phyloP scores from a whole-genome alignment of 2,797 vertebrate species.

The Dermochelys coriacea region DNA sequence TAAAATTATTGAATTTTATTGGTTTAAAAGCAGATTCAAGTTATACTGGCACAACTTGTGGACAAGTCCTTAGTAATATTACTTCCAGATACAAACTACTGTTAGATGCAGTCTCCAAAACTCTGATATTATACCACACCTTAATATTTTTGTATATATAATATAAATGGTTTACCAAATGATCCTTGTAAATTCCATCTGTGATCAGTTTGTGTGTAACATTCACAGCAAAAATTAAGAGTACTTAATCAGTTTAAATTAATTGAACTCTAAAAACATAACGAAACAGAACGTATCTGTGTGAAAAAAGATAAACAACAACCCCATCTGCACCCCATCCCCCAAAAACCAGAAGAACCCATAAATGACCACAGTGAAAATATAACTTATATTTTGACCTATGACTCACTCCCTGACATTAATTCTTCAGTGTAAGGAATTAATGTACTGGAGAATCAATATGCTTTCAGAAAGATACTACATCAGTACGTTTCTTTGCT shows the following conservation, averaged over 20 bases:
- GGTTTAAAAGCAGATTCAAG: neutral
- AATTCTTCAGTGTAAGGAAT: slow-evolving; percentile 76
- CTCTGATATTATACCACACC: neutral
- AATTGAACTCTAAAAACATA: neutral
- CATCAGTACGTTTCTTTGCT: slow-evolving; percentile 72
- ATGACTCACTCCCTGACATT: slow-evolving; percentile 76
- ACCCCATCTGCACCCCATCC: no score
- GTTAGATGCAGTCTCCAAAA: neutral
- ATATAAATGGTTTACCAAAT: neutral
- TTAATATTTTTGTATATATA: neutral
- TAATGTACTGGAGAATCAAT: slow-evolving; percentile 79
- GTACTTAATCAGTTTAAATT: neutral
- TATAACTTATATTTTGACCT: slow-evolving; percentile 64
- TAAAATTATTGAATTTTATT: neutral
- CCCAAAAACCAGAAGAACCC: neutral
- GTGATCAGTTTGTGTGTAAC: neutral
- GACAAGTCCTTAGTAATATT: neutral
- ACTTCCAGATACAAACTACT: neutral
- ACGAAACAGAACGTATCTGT: slow-evolving; percentile 29
- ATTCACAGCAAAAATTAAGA: neutral
- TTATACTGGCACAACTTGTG: neutral
- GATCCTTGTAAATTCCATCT: neutral
- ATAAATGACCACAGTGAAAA: slow-evolving; percentile 47
- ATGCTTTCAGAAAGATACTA: slow-evolving; percentile 76
- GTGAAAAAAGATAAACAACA: neutral